Conservation (phyloP, 2,113 vertebrate species). For the Sprattus sprattus region DNA sequence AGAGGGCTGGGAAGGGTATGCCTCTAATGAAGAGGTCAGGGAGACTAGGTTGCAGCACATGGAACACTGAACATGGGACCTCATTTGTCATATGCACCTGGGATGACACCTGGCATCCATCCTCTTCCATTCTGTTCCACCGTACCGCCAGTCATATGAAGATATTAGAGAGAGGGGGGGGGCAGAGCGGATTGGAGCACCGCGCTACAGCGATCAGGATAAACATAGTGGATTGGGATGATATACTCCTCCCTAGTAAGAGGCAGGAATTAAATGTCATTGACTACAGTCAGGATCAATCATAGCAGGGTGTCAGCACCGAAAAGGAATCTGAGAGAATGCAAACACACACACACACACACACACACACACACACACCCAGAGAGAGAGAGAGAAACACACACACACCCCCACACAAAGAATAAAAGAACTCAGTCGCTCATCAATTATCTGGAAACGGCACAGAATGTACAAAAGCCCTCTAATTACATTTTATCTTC, state of each 20-base stretch:
- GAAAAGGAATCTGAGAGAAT: background rate
- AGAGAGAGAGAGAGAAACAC: background rate
- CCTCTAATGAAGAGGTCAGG: conserved; percentile 33
- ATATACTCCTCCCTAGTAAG: background rate
- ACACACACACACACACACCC: background rate
- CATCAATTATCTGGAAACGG: conserved; percentile 65
- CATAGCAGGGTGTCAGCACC: background rate
- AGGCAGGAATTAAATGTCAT: conserved; percentile 2
- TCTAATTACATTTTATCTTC: conserved; percentile 75
- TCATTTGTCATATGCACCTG: conserved; percentile 34
- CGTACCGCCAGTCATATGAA: conserved; percentile 4
- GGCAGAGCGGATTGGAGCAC: background rate
- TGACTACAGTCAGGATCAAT: background rate
- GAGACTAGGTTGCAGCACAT: conserved; percentile 1
- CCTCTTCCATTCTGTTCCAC: background rate
- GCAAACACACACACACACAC: background rate
- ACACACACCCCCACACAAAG: background rate
- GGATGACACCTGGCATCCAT: conserved; percentile 35
- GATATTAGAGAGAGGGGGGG: background rate
- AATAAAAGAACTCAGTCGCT: conserved; percentile 63
- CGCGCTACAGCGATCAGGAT: background rate
- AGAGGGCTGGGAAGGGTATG: background rate
- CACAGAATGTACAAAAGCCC: conserved; percentile 64
- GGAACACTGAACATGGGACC: conserved; percentile 23
- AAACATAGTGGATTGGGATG: background rate